Evolutionary conservation across 2,888 invertebrate genomes (phyloP).

Genomic region (Acheta domesticus): DNA sequence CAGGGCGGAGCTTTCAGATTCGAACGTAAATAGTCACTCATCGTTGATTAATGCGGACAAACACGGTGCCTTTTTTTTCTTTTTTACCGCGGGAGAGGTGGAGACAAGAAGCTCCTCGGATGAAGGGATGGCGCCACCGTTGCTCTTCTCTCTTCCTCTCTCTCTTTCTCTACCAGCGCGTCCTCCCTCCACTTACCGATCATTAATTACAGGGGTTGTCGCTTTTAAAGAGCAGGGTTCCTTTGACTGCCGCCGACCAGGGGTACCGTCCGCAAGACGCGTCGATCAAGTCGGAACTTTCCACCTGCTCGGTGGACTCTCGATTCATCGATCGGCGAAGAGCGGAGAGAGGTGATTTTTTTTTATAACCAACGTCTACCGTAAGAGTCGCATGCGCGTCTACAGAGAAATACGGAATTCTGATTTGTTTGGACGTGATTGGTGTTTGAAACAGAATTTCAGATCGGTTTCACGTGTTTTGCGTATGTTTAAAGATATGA

Average conservation of each 20-base stretch:
- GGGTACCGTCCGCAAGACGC: no score
- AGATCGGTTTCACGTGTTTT: no score
- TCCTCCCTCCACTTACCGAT: neutral
- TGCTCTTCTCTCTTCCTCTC: neutral
- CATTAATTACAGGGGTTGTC: conserved; percentile 18
- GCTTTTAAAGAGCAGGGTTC: conserved; percentile 10
- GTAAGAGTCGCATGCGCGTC: no score
- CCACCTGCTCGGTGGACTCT: no score
- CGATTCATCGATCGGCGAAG: no score
- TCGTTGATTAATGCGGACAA: neutral
- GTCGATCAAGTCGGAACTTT: no score
- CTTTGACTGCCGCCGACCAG: neutral
- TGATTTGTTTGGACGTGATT: no score
- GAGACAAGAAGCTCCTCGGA: neutral
- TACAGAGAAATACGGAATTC: no score
- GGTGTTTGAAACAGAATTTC: no score
- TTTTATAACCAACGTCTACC: no score
- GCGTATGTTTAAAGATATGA: no score
- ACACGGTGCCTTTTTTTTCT: neutral
- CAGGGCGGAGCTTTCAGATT: neutral
- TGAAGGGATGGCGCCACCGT: neutral
- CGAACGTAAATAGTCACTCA: neutral
- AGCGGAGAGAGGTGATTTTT: no score
- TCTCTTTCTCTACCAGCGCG: neutral
- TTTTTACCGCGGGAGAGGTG: neutral